Evolutionary conservation across 2,888 invertebrate genomes (phyloP), one percentile per base, ranked within the genome.

Genomic region (Lagria hirta): DNA sequence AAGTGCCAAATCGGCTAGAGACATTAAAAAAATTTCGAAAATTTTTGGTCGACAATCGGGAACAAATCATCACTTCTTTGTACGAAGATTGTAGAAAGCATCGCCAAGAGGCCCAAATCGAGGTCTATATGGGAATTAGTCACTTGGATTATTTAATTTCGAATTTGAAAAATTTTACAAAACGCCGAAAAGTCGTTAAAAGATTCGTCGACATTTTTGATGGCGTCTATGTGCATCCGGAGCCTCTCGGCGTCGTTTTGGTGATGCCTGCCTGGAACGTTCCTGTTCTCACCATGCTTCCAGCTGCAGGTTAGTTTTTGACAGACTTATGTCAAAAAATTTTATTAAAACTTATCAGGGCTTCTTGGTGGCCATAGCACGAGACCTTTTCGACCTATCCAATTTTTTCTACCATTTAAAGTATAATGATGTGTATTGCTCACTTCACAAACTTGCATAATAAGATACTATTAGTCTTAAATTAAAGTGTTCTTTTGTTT

Each of bases 261-360:
- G 76, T 91, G 1, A 84, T 92, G 51, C 91, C 94, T 0, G 88
- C 97, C 1, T 99, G 98, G 98, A 99, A 99, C 76, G 98, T 97
- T 75, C 98, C 98, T 0, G 65, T 97, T 14, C 86, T 97, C 45
- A 73, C 84, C 2, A 65, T 95, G 14, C 71, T 83, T 42, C 96
- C 96, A 0, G 71, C 92, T 55, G 75, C 60, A 44, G 65, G 65
- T 64, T 49, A 3, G 26, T 6, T n/a, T 12, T 4, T n/a, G n/a
- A n/a, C n/a, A n/a, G n/a, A n/a, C n/a, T n/a, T n/a, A n/a, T n/a
- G n/a, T n/a, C n/a, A n/a, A n/a, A n/a, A n/a, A n/a, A n/a, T n/a
- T n/a, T n/a, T n/a, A n/a, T n/a, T n/a, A n/a, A n/a, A n/a, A n/a
- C n/a, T n/a, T n/a, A n/a, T n/a, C n/a, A n/a, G n/a, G n/a, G n/a